These are phyloP conservation scores for Nilaparvata lugens DNA, from an alignment of 1,140 invertebrate genomes.

Conservation along the genomic window DNA sequence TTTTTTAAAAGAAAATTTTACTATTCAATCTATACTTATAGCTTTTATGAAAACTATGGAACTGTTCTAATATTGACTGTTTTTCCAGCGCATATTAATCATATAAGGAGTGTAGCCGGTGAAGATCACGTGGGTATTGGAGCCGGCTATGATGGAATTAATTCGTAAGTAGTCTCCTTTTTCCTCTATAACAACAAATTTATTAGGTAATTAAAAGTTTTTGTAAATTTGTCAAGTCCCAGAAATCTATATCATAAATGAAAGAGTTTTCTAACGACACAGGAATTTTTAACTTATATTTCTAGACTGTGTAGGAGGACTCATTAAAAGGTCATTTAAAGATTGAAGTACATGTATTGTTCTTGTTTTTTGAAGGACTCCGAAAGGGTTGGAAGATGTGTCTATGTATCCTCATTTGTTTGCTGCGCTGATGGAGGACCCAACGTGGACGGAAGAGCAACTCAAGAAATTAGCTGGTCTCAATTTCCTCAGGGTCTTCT, in stretches of 20 bases:
- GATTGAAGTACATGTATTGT: no score
- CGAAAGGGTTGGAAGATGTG: constrained; percentile 78
- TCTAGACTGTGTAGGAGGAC: no score
- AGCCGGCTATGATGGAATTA: constrained; percentile 82
- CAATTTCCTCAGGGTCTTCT: constrained; percentile 78
- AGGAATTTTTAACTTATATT: no score
- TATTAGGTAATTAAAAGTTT: no score
- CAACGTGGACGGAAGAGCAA: constrained; percentile 72
- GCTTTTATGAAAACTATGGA: neutral
- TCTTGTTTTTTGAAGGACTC: constrained; percentile 53
- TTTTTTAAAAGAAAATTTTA: no score
- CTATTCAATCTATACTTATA: no score
- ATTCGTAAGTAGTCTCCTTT: constrained; percentile 51
- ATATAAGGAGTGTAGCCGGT: constrained; percentile 72
- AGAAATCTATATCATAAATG: neutral
- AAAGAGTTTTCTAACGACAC: neutral
- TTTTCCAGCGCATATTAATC: constrained; percentile 75
- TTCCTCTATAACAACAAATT: no score
- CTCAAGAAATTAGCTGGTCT: constrained; percentile 77
- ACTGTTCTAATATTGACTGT: neutral
- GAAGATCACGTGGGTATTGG: constrained; percentile 79
- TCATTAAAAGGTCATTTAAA: no score
- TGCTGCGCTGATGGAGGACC: constrained; percentile 61
- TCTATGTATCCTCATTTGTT: constrained; percentile 79
- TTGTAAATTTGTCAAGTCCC: no score